Percentiles rank a stretch among this genome's conserved stretches.
phyloP scores from a whole-genome alignment of 2,888 invertebrate genomes.

The Hirudinaria manillensis region DNA sequence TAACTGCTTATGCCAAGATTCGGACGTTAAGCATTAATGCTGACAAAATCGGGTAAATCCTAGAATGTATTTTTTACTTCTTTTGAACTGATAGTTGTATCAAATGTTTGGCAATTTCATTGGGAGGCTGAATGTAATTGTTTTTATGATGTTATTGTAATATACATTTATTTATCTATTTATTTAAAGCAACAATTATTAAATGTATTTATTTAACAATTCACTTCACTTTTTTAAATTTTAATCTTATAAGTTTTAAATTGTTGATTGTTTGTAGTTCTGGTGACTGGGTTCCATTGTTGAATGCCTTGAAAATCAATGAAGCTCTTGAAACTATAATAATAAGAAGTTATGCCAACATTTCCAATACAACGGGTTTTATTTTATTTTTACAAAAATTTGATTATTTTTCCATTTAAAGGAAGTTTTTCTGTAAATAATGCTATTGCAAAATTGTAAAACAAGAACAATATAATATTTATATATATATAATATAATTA shows the following conservation, averaged over 20 bases:
- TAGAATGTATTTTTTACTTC: neutral
- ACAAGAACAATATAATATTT: neutral
- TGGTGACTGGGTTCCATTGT: slow-evolving; percentile 52
- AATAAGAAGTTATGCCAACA: slow-evolving; percentile 38
- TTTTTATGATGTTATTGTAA: no score
- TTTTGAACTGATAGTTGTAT: neutral
- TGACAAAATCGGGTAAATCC: neutral
- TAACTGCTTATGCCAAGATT: neutral
- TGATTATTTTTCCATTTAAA: neutral
- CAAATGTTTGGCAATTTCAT: no score
- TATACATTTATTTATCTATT: no score
- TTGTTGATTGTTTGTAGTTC: slow-evolving; percentile 43
- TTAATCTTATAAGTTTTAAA: no score
- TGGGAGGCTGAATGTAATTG: no score
- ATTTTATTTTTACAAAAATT: neutral
- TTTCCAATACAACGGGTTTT: neutral
- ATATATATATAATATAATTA: neutral
- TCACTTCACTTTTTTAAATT: no score
- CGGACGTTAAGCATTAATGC: neutral
- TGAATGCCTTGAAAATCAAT: slow-evolving; percentile 51
- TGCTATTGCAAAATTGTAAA: neutral
- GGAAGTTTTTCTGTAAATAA: neutral
- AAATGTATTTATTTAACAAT: no score
- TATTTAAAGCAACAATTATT: no score
- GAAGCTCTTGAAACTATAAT: slow-evolving; percentile 51